Base-by-base conservation (phyloP, 2,797 vertebrate genomes). In the Muraenolepis orangiensis region DNA sequence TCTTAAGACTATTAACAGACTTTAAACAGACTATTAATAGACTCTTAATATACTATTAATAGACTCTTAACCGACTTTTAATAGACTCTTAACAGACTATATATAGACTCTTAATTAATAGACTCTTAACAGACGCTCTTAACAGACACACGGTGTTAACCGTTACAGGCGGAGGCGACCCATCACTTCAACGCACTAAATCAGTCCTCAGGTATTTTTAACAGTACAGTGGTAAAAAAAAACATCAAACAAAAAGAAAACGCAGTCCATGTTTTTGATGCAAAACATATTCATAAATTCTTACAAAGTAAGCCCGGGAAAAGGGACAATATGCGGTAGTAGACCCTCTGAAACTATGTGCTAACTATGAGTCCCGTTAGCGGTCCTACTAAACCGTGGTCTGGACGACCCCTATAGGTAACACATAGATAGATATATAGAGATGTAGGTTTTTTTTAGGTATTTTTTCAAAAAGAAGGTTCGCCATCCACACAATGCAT, bases 281-380 rank as follows among this genome's bases (percentile, higher is more conserved):
- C 84, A 88, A 91, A 90, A 91, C 72, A 85, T 69, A 61, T 61
- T 72, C n/a, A n/a, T n/a, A 72, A 78, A 82, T 78, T 82, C 86
- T 90, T 87, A 89, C 83, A 87, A 88, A 87, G 86, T 87, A 87
- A 88, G 82, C 76, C 75, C 73, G 76, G 73, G 81, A 81, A 83
- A 75, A 67, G 26, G 26, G 76, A 82, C 57, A 75, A 79, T 73
- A 78, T 64, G 78, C n/a, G 38, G 29, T 70, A 29, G n/a, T 57
- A 57, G 20, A 57, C n/a, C 46, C 46, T 57, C 46, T 57, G 57
- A 61, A 26, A 26, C 57, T 26, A 26, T 61, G 57, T 61, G 57
- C 57, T 61, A 61, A 61, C 57, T 61, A 61, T 23, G 46, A 57
- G n/a, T 57, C 46, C 46, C 46, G n/a, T 57, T 4, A 57, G n/a